Percentiles rank a stretch among this genome's conserved stretches.
Conservation (phyloP, 2,888 invertebrate genomes). For the Sesamia inferens region DNA sequence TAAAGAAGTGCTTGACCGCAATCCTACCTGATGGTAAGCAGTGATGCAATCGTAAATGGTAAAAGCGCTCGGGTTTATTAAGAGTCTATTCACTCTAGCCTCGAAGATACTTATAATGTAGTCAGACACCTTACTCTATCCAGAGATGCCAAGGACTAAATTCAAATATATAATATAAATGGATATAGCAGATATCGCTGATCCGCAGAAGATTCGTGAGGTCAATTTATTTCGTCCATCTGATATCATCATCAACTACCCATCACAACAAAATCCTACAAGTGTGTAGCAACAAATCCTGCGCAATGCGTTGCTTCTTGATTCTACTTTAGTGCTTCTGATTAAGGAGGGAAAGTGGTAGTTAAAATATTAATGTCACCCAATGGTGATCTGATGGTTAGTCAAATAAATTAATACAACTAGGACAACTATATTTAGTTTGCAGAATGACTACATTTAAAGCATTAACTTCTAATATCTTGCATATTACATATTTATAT, state of each 20-base stretch:
- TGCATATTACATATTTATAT: background rate
- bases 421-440: background rate
- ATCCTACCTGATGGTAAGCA: too few relatives aligned
- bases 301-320: conserved; percentile 25
- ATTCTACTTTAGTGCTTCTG: background rate
- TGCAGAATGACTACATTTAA: background rate
- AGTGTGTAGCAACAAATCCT: conserved; percentile 26
- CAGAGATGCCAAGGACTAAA: too few relatives aligned
- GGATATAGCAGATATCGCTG: background rate
- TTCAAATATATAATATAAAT: too few relatives aligned
- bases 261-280: conserved; percentile 20
- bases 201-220: background rate
- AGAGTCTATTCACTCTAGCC: too few relatives aligned
- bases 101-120: too few relatives aligned
- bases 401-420: background rate
- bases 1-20: too few relatives aligned
- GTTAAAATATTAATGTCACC: background rate
- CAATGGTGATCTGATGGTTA: background rate
- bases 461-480: background rate
- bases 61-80: too few relatives aligned
- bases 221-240: conserved; percentile 27
- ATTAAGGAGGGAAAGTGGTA: background rate
- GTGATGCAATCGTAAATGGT: too few relatives aligned
- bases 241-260: conserved; percentile 9
- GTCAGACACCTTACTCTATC: too few relatives aligned